A percentile compares a stretch with the other conserved stretches of the same genome.
phyloP scores from a whole-genome alignment of 2,797 vertebrate genomes.

The Enteromius fasciolatus region DNA sequence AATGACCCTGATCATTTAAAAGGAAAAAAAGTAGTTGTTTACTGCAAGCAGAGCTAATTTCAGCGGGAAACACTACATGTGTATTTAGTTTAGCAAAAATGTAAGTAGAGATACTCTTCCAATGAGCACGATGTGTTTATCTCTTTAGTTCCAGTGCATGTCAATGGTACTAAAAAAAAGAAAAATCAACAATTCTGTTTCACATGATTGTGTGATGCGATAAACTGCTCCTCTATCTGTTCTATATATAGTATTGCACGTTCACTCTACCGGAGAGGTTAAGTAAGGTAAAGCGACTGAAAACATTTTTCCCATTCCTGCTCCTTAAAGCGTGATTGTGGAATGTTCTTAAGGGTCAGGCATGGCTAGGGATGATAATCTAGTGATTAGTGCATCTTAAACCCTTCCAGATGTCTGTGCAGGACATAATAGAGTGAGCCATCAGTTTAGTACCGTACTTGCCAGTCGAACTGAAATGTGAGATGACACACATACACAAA shows the following conservation, averaged over 20 bases:
- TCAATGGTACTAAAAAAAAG: not conserved
- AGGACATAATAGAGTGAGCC: not conserved
- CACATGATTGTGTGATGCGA: not conserved
- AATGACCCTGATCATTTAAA: too few relatives aligned
- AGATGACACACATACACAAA: slow-evolving; percentile 6
- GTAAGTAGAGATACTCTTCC: not conserved
- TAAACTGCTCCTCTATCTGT: not conserved
- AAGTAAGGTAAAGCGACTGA: slow-evolving; percentile 30
- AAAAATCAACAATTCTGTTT: not conserved
- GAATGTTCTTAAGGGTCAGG: slow-evolving; percentile 36
- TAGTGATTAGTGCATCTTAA: slow-evolving; percentile 43
- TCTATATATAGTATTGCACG: not conserved
- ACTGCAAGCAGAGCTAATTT: not conserved
- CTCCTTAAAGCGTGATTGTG: slow-evolving; percentile 26
- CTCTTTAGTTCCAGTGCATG: not conserved
- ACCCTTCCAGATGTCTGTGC: slow-evolving; percentile 18
- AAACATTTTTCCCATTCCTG: slow-evolving; percentile 26
- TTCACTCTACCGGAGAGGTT: slow-evolving; percentile 15
- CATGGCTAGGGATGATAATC: slow-evolving; percentile 38
- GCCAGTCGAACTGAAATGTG: not conserved
- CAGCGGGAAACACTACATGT: not conserved
- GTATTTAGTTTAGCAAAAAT: not conserved
- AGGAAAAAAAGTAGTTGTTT: not conserved
- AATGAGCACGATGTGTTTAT: not conserved
- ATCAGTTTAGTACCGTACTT: not conserved